Conservation (phyloP, 2,888 invertebrate genomes). For the Celastrina argiolus region DNA sequence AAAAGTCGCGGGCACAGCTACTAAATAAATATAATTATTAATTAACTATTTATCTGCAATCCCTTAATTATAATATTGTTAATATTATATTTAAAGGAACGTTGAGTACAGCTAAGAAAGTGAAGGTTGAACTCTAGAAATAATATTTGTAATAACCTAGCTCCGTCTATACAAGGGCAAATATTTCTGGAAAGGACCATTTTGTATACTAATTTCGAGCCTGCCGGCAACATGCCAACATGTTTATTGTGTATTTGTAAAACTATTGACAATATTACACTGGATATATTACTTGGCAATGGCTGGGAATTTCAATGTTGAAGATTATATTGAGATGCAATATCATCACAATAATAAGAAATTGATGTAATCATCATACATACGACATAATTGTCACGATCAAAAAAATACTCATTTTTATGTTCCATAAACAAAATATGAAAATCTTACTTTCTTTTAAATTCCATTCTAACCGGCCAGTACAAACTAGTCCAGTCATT, state of each 20-base stretch:
- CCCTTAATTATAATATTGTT: too few species aligned
- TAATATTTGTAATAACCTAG: background rate
- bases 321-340: background rate
- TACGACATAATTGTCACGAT: too few species aligned
- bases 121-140: background rate
- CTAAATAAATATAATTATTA: too few species aligned
- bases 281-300: background rate
- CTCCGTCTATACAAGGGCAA: background rate
- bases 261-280: constrained; percentile 1
- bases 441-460: too few species aligned
- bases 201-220: background rate
- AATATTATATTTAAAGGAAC: too few species aligned
- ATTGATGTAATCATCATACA: too few species aligned
- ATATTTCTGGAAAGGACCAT: constrained; percentile 15
- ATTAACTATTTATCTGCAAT: too few species aligned
- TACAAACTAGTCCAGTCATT: too few species aligned
- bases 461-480: too few species aligned
- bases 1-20: too few species aligned
- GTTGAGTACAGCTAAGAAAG: background rate
- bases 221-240: background rate
- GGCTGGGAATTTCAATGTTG: constrained; percentile 1
- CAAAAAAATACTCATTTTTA: too few species aligned
- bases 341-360: background rate
- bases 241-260: background rate
- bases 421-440: too few species aligned